phyloP scores from a whole-genome alignment of 2,888 invertebrate genomes.

The Eretmocerus hayati region DNA sequence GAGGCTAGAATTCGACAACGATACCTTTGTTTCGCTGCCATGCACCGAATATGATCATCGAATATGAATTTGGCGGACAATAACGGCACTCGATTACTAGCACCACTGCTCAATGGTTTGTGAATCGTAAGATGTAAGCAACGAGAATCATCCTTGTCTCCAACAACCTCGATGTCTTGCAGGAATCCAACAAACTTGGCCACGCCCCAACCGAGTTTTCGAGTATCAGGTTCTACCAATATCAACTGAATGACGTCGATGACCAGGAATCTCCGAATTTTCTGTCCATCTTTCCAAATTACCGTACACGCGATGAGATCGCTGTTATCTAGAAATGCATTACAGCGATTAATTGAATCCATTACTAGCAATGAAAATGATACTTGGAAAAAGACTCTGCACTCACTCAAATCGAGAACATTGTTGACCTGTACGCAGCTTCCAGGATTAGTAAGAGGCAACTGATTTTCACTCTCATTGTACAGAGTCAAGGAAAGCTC shows the following conservation, averaged over 20 bases:
- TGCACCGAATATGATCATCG: constrained; percentile 97
- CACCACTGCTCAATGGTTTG: constrained; percentile 61
- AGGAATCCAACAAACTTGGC: constrained; percentile 93
- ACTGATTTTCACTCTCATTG: constrained; percentile 74
- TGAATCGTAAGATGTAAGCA: constrained; percentile 92
- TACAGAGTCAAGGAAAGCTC: constrained; percentile 72
- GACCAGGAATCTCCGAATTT: constrained; percentile 89
- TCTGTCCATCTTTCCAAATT: constrained; percentile 79
- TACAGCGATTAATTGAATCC: neutral
- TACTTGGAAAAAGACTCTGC: neutral
- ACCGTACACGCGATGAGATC: constrained; percentile 96
- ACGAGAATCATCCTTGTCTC: constrained; percentile 94
- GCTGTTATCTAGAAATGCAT: constrained; percentile 78
- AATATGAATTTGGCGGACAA: constrained; percentile 90
- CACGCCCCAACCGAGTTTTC: constrained; percentile 93
- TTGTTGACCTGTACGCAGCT: constrained; percentile 89
- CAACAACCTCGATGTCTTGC: constrained; percentile 88
- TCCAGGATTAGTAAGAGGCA: constrained; percentile 83
- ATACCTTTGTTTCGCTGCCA: constrained; percentile 96
- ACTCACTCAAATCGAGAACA: constrained; percentile 85
- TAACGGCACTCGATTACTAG: constrained; percentile 69
- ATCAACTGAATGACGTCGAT: constrained; percentile 94
- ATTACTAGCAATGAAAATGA: neutral
- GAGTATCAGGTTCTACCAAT: constrained; percentile 93
- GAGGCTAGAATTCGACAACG: no score